These are phyloP conservation scores for Channallabes apus DNA, from an alignment of 2,797 vertebrate species.

Conservation along the genomic window DNA sequence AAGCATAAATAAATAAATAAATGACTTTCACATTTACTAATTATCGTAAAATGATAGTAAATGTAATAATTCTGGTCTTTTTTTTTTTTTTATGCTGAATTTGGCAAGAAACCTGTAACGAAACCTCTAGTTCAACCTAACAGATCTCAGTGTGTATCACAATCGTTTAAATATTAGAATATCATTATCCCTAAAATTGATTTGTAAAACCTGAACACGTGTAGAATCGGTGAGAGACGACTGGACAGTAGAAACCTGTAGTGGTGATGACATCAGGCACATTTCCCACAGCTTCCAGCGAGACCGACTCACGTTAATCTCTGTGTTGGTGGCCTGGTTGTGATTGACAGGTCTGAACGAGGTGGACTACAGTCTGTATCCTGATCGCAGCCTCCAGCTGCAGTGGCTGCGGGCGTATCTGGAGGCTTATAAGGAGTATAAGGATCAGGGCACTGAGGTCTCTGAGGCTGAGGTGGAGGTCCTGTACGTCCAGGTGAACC, in stretches of 20 bases:
- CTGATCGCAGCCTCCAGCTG: conserved; percentile 80
- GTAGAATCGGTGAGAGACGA: not conserved
- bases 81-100: not conserved
- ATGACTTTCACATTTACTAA: not conserved
- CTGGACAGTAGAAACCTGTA: not conserved
- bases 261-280: not conserved
- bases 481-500: conserved; percentile 94
- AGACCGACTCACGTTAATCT: not conserved
- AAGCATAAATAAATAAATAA: not conserved
- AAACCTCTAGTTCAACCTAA: not conserved
- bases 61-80: not conserved
- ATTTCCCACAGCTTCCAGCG: not conserved
- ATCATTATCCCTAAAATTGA: not conserved
- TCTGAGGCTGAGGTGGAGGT: conserved; percentile 87
- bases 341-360: conserved; percentile 85
- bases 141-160: not conserved
- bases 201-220: not conserved
- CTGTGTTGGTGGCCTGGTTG: conserved; percentile 29
- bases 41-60: not conserved
- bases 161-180: not conserved
- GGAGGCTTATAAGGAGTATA: conserved; percentile 91
- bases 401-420: conserved; percentile 91
- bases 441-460: conserved; percentile 82
- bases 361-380: conserved; percentile 94
- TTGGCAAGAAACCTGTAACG: not conserved